These are phyloP conservation scores for Bemisia tabaci DNA, from an alignment of 1,140 invertebrate genomes.

Conservation along the genomic window DNA sequence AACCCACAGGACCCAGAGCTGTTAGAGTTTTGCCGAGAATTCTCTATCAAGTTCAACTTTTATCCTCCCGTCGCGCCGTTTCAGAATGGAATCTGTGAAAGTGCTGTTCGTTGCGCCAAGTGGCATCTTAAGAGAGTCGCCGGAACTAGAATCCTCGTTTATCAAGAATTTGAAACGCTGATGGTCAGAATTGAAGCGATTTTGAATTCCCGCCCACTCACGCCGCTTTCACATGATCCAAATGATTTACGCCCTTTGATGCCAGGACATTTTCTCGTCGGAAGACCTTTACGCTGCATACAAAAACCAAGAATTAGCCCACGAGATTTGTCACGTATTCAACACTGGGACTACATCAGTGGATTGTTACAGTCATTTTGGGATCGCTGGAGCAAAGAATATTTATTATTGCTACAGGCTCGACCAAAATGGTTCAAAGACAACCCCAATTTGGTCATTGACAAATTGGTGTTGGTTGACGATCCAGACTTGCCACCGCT, in stretches of 20 bases:
- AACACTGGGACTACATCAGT: not conserved
- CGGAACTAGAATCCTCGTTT: not conserved
- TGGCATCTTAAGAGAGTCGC: not conserved
- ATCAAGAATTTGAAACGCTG: not conserved
- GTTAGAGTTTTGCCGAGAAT: no score
- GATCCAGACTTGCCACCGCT: no score
- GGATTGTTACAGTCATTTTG: not conserved
- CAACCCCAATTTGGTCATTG: no score
- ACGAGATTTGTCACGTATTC: not conserved
- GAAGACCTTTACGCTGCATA: not conserved
- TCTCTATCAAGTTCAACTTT: no score
- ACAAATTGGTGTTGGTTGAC: no score
- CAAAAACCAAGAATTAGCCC: not conserved
- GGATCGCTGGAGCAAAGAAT: not conserved
- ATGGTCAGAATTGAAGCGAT: not conserved
- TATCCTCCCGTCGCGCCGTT: no score
- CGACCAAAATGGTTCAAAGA: no score
- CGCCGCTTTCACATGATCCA: not conserved
- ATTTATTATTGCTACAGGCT: no score
- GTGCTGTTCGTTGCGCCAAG: not conserved
- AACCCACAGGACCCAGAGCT: no score
- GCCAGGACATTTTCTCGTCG: not conserved
- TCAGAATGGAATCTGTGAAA: no score
- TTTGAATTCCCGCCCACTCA: not conserved
- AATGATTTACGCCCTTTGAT: not conserved